These are phyloP conservation scores for Bradypus variegatus DNA, from an alignment of 2,797 vertebrate genomes.

Conservation along the genomic window DNA sequence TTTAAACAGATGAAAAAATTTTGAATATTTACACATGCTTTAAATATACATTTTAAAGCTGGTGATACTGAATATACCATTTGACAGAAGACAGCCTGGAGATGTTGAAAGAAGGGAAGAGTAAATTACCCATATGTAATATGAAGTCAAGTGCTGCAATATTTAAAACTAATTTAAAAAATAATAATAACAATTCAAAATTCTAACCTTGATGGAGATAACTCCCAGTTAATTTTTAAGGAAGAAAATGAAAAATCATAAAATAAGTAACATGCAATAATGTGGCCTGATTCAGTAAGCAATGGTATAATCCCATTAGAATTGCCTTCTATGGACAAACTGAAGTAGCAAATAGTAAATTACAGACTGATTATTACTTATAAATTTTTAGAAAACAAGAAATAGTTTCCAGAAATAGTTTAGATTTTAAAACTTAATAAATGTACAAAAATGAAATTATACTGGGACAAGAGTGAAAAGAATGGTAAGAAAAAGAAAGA, in stretches of 20 bases:
- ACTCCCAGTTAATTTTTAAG: background rate
- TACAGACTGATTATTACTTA: background rate
- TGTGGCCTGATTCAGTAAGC: background rate
- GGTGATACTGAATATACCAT: background rate
- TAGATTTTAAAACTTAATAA: background rate
- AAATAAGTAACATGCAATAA: background rate
- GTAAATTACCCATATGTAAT: background rate
- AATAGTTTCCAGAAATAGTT: slow-evolving; percentile 12
- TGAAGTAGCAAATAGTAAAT: background rate
- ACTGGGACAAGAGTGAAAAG: background rate
- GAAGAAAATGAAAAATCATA: background rate
- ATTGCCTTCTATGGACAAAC: background rate
- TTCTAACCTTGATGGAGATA: background rate
- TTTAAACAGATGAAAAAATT: slow-evolving; percentile 26
- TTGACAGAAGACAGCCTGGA: background rate
- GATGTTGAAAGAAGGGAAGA: background rate
- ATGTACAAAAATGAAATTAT: background rate
- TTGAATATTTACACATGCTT: slow-evolving; percentile 11
- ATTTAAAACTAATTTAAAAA: background rate
- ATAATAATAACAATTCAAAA: background rate
- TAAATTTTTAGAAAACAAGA: background rate
- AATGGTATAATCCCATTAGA: background rate
- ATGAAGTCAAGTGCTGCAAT: background rate
- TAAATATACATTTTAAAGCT: background rate
- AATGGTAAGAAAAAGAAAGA: background rate